These are phyloP conservation scores for Thymallus thymallus DNA, from an alignment of 2,113 vertebrate genomes.

Conservation along the genomic window DNA sequence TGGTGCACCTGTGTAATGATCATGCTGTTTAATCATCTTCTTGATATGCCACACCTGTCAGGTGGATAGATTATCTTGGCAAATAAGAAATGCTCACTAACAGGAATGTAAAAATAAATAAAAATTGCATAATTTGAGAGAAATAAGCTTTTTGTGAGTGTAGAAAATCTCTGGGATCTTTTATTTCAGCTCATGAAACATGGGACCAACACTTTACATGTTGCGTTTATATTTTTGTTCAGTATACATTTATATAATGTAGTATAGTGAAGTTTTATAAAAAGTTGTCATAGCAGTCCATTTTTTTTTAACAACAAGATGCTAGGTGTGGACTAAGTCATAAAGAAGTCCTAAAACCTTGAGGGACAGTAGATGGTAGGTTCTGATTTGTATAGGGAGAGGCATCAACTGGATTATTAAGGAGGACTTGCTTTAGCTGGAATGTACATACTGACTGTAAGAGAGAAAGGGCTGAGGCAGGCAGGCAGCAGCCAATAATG, in stretches of 20 bases:
- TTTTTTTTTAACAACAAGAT: neutral
- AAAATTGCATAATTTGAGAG: no score
- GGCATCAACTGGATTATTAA: constrained; percentile 53
- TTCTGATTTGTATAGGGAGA: constrained; percentile 35
- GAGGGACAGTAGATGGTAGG: constrained; percentile 3
- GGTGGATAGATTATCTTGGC: no score
- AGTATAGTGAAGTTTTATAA: neutral
- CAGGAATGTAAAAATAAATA: no score
- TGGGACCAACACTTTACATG: no score
- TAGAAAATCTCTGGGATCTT: no score
- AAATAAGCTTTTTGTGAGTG: no score
- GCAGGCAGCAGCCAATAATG: constrained; percentile 42
- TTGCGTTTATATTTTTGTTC: no score
- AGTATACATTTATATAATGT: neutral
- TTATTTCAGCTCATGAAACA: no score
- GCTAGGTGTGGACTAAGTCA: constrained; percentile 13
- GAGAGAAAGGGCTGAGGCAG: constrained; percentile 19
- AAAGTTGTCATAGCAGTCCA: constrained; percentile 7
- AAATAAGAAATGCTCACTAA: no score
- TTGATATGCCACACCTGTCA: no score
- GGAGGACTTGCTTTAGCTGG: constrained; percentile 36
- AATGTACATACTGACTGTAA: constrained; percentile 34
- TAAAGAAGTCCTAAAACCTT: neutral
- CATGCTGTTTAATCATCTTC: no score
- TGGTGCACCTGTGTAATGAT: no score